Percentiles rank a stretch among this genome's conserved stretches.
phyloP scores from a whole-genome alignment of 2,888 invertebrate genomes.

The Selenia dentaria region DNA sequence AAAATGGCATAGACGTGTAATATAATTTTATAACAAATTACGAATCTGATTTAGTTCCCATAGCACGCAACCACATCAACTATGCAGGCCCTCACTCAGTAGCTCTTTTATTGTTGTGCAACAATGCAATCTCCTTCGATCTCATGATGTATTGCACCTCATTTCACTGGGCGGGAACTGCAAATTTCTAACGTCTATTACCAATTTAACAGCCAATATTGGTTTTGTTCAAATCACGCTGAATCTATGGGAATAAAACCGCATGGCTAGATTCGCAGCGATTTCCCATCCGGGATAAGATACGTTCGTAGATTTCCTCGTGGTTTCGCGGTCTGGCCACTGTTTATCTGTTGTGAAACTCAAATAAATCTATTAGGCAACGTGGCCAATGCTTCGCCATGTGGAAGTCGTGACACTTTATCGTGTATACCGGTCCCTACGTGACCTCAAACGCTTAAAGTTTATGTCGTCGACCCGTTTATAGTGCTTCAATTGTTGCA shows the following conservation, averaged over 20 bases:
- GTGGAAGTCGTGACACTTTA: constrained; percentile 70
- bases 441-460: constrained; percentile 52
- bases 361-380: constrained; percentile 76
- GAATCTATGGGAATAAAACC: constrained; percentile 76
- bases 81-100: constrained; percentile 61
- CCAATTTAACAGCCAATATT: constrained; percentile 70
- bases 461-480: constrained; percentile 51
- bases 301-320: constrained; percentile 72
- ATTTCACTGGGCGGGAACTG: constrained; percentile 56
- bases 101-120: constrained; percentile 66
- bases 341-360: constrained; percentile 71
- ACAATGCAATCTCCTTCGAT: constrained; percentile 77
- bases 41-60: constrained; percentile 74
- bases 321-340: constrained; percentile 75
- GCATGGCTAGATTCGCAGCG: constrained; percentile 70
- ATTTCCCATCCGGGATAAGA: constrained; percentile 75
- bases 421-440: constrained; percentile 61
- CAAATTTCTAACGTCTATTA: constrained; percentile 57
- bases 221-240: constrained; percentile 76
- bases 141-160: constrained; percentile 73
- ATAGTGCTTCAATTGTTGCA: constrained; percentile 21
- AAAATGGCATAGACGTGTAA: constrained; percentile 25
- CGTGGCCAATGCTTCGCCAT: constrained; percentile 64
- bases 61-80: constrained; percentile 72
- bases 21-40: constrained; percentile 62